Evolutionary conservation across 2,888 invertebrate genomes (phyloP), one percentile per base, ranked within the genome.

Genomic region (Campopleginae sp.): DNA sequence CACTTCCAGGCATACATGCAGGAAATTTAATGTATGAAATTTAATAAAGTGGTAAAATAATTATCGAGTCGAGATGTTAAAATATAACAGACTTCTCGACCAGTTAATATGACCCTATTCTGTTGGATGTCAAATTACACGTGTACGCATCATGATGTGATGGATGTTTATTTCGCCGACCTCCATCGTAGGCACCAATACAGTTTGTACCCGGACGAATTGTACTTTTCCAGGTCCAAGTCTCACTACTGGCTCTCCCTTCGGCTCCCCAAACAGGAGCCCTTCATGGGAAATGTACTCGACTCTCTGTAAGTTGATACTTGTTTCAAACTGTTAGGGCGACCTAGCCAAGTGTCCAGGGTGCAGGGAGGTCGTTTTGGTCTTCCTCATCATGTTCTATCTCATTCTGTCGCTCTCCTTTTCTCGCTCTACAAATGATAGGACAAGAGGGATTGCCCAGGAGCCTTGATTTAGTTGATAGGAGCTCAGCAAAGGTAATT

Each of bases 381-480:
- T 74, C 48, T 46, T 19, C 19, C 31, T 42, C 71, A 61, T 33
- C 51, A 66, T 78, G 7, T 31, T 68, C 12, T 38, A 42, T 42
- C 38, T 58, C 82, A 65, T 66, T 66, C 48, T 31, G 80, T 78
- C 38, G n/a, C 72, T 54, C 63, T 54, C 27, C 48, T 75, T 46
- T 65, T 65, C 42, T 27, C 17, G 2, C 31, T 51, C 5, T 31
- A 42, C 27, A 42, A 63, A 65, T 74, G 61, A 51, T 27, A 31
- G 74, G 48, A 61, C 54, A 8, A 66, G 44, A n/a, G 75, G 33
- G 68, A 27, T 33, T 54, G 65, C 61, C 72, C 10, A 38, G 72
- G 78, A 80, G 86, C 82, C 83, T 87, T 86, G 84, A 85, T 87
- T 88, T 90, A 89, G 89, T 88, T 89, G 88, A 88, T 84, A 82